Evolutionary conservation across 1,140 invertebrate species (phyloP), one percentile per base, ranked within the genome.

Genomic region (Hydropsyche tenuis): DNA sequence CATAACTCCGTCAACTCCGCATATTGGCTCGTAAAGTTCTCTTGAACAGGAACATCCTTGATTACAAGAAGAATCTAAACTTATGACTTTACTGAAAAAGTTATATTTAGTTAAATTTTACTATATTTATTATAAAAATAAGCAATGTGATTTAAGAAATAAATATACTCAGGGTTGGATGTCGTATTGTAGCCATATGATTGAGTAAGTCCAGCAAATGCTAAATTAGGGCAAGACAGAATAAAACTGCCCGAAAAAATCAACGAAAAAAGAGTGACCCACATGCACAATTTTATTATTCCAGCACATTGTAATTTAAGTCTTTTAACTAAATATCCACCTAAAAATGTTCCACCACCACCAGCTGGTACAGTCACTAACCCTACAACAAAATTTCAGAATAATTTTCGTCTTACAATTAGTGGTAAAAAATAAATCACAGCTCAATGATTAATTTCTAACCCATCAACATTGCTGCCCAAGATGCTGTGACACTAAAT

Each of bases 311-410:
- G 83, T n/a, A 94, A 81, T 37, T 89, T 88, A 79, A 90, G 89
- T 43, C 87, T 87, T 82, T 94, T 94, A 20, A 94, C 90, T 68
- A 94, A 80, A 81, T 91, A 94, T 1, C 93, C 93, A 37, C 94
- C 93, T 0, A 92, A 79, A 79, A 94, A 93, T 3, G 93, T 94
- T 14, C 92, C 93, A 0, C 92, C 91, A 1, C 90, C 89, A 0
- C 91, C 92, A 0, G 90, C 90, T 0, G 91, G 91, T 4, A 93
- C 90, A 0, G 89, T 90, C 7, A 92, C 89, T 27, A 92, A 79
- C 43, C 91, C 90, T 92, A 78, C 0, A 14, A 78, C 79, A 78
- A 71, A 75, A n/a, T n/a, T n/a, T n/a, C n/a, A n/a, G n/a, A n/a
- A n/a, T n/a, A n/a, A n/a, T n/a, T n/a, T n/a, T n/a, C n/a, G n/a